Evolutionary conservation across 2,113 vertebrate species (phyloP), one percentile per base, ranked within the genome.

Genomic region (Vulpes lagopus): DNA sequence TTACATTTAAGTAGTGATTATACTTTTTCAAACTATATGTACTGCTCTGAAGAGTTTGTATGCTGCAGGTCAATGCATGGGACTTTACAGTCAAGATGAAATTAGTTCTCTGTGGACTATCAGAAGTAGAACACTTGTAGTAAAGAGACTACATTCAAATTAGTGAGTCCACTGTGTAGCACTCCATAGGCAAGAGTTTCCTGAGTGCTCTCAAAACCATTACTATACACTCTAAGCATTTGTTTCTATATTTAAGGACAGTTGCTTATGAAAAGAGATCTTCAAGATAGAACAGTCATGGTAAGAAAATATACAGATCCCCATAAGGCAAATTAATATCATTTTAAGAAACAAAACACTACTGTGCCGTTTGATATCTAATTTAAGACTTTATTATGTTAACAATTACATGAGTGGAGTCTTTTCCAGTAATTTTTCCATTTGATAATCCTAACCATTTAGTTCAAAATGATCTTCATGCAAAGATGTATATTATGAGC

Each of bases 391-490:
- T 57, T 43, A 57, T 69, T 82, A 53, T 51, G 32, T 78, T 53
- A 90, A 71, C 25, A 59, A 16, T 57, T 83, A 51, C 11, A 16
- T 22, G 20, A 74, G 53, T 49, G 32, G 27, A 3, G 8, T 1
- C 74, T 91, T 55, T 96, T 95, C 55, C 25, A 88, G 62, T 57
- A 74, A 60, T 74, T 64, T 80, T 87, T 83, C 62, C 55, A 76
- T 80, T 86, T 87, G 62, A 35, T 71, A 69, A 60, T 89, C 71
- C 30, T 91, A 53, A n/a, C 22, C 51, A n/a, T 79, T 79, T 27
- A 43, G 73, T 38, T 97, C 59, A 53, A 92, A 94, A 64, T 86
- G 30, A 89, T 43, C 59, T 96, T 94, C 71, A 65, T 38, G 11
- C 62, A 59, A 89, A 78, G 32, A 89, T 27, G 89, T 69, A 16